These are phyloP conservation scores for Pammene aurita DNA, from an alignment of 2,888 invertebrate genomes.

Conservation along the genomic window DNA sequence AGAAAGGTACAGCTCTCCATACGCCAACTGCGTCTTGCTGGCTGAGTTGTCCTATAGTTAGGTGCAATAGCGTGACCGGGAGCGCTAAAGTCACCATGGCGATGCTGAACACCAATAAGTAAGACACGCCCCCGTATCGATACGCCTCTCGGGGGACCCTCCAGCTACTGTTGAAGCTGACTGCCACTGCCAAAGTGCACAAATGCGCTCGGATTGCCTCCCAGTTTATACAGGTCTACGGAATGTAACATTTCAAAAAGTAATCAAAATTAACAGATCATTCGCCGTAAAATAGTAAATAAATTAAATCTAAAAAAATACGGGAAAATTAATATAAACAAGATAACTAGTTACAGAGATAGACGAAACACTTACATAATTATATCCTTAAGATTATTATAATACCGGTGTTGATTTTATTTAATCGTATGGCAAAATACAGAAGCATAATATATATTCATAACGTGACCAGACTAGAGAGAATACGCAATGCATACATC, in stretches of 20 bases:
- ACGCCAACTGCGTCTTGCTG: constrained; percentile 86
- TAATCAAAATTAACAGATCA: not conserved
- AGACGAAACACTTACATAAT: no score
- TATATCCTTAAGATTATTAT: no score
- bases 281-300: not conserved
- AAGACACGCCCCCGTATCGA: constrained; percentile 77
- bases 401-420: no score
- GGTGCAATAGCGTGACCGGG: constrained; percentile 84
- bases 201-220: constrained; percentile 60
- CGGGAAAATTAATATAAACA: no score
- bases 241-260: not conserved
- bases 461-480: no score
- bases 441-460: no score
- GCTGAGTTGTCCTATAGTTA: constrained; percentile 85
- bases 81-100: constrained; percentile 79
- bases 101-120: constrained; percentile 77
- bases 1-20: constrained; percentile 86
- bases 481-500: no score
- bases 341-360: no score
- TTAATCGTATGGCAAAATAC: no score
- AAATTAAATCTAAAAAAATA: no score
- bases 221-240: constrained; percentile 61
- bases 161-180: constrained; percentile 83
- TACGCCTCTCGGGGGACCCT: constrained; percentile 83
- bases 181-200: constrained; percentile 82